phyloP scores from a whole-genome alignment of 1,140 invertebrate genomes.

The Solenopsis invicta region DNA sequence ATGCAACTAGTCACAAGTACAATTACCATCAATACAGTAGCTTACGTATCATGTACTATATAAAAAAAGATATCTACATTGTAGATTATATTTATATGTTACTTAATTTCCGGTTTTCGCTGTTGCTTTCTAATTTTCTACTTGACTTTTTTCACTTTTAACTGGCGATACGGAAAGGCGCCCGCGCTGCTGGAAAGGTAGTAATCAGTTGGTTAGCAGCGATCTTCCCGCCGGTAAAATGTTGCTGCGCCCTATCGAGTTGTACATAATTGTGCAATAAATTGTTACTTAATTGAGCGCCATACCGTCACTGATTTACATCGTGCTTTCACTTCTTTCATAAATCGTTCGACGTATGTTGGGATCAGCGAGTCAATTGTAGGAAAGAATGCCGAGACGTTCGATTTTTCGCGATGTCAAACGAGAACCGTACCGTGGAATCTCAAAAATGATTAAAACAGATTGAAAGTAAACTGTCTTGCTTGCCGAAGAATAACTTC shows the following conservation, averaged over 20 bases:
- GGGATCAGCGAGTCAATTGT: slow-evolving; percentile 2
- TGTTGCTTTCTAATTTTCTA: slow-evolving; percentile 47
- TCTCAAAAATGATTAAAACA: slow-evolving; percentile 45
- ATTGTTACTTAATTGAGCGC: slow-evolving; percentile 73
- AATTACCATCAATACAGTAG: not conserved
- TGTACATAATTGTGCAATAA: slow-evolving; percentile 73
- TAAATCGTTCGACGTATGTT: slow-evolving; percentile 67
- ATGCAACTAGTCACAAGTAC: not conserved
- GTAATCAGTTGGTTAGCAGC: slow-evolving; percentile 45
- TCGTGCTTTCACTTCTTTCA: slow-evolving; percentile 73
- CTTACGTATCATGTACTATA: not conserved
- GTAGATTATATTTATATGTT: slow-evolving; percentile 18
- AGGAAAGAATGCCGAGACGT: slow-evolving; percentile 24
- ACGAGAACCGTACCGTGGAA: not conserved
- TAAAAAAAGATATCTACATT: not conserved
- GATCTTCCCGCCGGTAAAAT: slow-evolving; percentile 54
- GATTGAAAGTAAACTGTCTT: slow-evolving; percentile 20
- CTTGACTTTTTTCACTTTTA: slow-evolving; percentile 20
- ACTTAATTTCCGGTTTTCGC: slow-evolving; percentile 35
- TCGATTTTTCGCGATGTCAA: slow-evolving; percentile 54
- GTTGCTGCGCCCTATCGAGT: slow-evolving; percentile 44
- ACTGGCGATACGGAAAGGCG: slow-evolving; percentile 24
- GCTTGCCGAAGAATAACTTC: not conserved
- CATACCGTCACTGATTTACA: slow-evolving; percentile 70
- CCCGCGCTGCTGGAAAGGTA: slow-evolving; percentile 51